Conservation (phyloP, 2,888 invertebrate genomes). For the Sericinus montela region DNA sequence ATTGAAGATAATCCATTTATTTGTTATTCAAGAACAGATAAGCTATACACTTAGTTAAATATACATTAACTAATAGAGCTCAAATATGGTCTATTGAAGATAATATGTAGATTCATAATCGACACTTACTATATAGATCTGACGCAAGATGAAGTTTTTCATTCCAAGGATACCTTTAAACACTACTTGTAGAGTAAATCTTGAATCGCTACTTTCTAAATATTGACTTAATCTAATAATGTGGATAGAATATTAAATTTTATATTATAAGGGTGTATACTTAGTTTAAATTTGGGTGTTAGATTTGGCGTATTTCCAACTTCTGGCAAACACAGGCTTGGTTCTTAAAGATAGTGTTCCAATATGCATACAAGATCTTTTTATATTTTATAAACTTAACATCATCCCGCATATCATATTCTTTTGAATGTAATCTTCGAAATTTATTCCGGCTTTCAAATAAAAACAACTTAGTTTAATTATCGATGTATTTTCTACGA, state of each 20-base stretch:
- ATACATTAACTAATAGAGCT: slow-evolving; percentile 58
- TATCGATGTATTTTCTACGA: too few species aligned
- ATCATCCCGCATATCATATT: too few species aligned
- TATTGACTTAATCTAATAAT: slow-evolving; percentile 8
- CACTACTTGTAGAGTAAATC: slow-evolving; percentile 19
- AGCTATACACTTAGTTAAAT: slow-evolving; percentile 68
- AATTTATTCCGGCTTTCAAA: too few species aligned
- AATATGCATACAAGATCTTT: neutral
- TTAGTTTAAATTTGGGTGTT: slow-evolving; percentile 17
- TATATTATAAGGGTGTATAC: slow-evolving; percentile 11
- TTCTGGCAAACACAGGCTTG: slow-evolving; percentile 73
- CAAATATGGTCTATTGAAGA: slow-evolving; percentile 46
- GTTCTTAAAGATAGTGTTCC: neutral
- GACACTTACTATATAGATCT: slow-evolving; percentile 38
- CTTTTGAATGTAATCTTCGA: too few species aligned
- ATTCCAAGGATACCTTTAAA: slow-evolving; percentile 20
- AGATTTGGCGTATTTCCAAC: slow-evolving; percentile 40
- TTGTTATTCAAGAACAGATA: slow-evolving; percentile 66
- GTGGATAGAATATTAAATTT: slow-evolving; percentile 12
- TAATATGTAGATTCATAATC: slow-evolving; percentile 29
- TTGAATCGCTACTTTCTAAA: slow-evolving; percentile 17
- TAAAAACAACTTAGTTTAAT: neutral
- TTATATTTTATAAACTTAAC: too few species aligned
- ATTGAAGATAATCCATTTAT: slow-evolving; percentile 68
- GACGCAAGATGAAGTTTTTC: slow-evolving; percentile 62